Base-by-base conservation (phyloP, 2,797 vertebrate species). In the Gallinago stenura region DNA sequence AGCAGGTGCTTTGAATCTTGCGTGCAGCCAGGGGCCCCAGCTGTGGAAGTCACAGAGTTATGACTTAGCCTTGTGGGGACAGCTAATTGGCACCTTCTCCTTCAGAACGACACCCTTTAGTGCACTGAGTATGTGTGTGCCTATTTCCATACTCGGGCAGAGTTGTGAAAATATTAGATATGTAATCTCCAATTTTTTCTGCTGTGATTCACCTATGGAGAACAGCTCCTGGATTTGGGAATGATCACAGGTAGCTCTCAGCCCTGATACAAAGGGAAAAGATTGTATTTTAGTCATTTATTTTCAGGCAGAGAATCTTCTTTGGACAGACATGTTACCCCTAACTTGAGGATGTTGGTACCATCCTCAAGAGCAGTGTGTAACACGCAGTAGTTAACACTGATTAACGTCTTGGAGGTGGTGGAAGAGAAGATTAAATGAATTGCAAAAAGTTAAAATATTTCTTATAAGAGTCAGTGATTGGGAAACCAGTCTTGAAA, bases 1-100 rank as follows among this genome's bases (percentile, higher is more conserved):
- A 93, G 83, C 57, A 93, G 51, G 65, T 94, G 30, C 73, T 94
- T 78, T 78, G 84, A 88, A 57, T 84, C 57, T 72, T 76, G 48
- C 22, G 9, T 73, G 60, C 50, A 85, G 57, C 87, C 21, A 3
- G 78, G 68, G 83, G 75, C 68, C 89, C 43, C 60, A 64, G 71
- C 60, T 82, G 37, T 78, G 58, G 51, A 80, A 94, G 66, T 80
- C 61, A 76, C 43, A 25, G 56, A 33, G 56, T 73, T 77, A 85
- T 37, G 73, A 91, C 73, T 83, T 80, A 89, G 33, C 73, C 57
- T 90, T 87, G 57, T 71, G 50, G 53, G 60, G 53, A 86, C 43
- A 77, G n/a, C 65, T 91, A 68, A 85, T 87, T 89, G 87, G 54
- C 65, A 87, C n/a, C 21, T 77, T 83, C 64, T 90, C 39, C 51